Percentiles rank a stretch among this genome's conserved stretches.
Conservation (phyloP, 2,797 vertebrate species). For the Benthosema pterotum region DNA sequence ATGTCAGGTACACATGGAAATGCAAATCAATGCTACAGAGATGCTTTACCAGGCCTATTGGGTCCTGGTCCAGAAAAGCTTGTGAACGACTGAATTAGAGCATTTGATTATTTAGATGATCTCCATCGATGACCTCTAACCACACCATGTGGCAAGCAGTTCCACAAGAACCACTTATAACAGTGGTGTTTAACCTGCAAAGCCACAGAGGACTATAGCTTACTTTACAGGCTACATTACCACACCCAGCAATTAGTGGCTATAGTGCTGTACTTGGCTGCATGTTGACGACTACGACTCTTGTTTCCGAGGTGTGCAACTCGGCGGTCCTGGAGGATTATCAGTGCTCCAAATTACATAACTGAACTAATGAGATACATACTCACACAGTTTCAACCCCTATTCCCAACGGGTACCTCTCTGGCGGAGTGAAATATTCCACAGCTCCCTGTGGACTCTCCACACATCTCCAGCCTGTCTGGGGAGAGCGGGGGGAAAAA, state of each 20-base stretch:
- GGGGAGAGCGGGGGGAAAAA: conserved; percentile 53
- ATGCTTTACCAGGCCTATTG: too few relatives aligned
- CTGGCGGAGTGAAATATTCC: conserved; percentile 78
- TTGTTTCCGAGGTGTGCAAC: conserved; percentile 79
- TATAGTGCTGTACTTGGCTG: conserved; percentile 66
- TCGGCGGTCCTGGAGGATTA: conserved; percentile 81
- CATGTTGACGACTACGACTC: conserved; percentile 75
- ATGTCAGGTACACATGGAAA: too few relatives aligned
- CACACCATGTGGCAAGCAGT: conserved; percentile 17
- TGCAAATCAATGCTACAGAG: too few relatives aligned
- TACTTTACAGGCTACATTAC: conserved; percentile 65
- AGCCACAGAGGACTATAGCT: conserved; percentile 50
- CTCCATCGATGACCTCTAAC: conserved; percentile 23
- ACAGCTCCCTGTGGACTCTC: conserved; percentile 72
- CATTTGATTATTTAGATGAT: conserved; percentile 20
- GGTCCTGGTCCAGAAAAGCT: too few relatives aligned
- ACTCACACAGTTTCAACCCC: conserved; percentile 75
- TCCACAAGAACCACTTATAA: conserved; percentile 22
- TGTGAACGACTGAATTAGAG: background rate
- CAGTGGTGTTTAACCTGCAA: conserved; percentile 30
- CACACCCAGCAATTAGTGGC: conserved; percentile 76
- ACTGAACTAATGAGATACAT: conserved; percentile 85
- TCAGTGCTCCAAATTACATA: conserved; percentile 84
- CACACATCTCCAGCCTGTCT: conserved; percentile 70
- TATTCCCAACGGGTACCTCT: conserved; percentile 77